Conservation (phyloP, 2,888 invertebrate species). For the Harpagoxenus sublaevis region DNA sequence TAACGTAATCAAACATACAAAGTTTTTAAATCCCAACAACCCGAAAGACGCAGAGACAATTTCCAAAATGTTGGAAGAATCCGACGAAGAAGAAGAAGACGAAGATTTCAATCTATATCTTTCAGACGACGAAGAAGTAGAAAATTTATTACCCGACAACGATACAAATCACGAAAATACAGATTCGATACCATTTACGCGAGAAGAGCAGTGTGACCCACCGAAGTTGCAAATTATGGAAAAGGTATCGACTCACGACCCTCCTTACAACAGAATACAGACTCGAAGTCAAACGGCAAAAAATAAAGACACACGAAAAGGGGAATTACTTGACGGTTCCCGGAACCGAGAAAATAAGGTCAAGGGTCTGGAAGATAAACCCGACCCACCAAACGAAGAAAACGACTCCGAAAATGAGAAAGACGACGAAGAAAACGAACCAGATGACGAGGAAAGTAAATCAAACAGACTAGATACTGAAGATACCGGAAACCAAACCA, state of each 20-base stretch:
- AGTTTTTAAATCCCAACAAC: background rate
- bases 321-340: background rate
- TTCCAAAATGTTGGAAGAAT: background rate
- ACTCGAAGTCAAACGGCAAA: background rate
- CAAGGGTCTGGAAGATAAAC: background rate
- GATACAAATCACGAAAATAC: background rate
- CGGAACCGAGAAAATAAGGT: no score
- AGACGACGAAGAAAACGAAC: no score
- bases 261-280: no score
- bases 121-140: background rate
- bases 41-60: background rate
- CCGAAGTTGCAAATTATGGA: no score
- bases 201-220: background rate
- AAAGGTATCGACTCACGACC: no score
- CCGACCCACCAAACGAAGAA: no score
- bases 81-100: background rate
- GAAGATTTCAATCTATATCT: background rate
- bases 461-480: background rate
- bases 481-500: background rate
- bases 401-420: no score
- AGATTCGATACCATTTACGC: background rate
- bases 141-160: background rate
- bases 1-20: background rate
- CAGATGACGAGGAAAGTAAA: no score
- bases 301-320: no score